phyloP scores from a whole-genome alignment of 2,797 vertebrate genomes.

The Enteromius treurensis region DNA sequence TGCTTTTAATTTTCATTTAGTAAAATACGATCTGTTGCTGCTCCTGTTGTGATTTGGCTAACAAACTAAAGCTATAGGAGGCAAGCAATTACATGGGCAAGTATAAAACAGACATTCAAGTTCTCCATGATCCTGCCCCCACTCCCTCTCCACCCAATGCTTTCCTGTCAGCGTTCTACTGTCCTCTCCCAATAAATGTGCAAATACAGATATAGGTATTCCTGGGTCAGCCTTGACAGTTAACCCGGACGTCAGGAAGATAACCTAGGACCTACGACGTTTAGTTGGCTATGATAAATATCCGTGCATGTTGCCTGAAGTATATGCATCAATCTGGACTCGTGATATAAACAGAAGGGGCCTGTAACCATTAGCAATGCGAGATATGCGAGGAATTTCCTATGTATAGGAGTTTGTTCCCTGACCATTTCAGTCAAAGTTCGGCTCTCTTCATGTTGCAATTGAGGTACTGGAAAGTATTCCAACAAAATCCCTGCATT shows the following conservation, averaged over 20 bases:
- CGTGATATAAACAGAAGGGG: neutral
- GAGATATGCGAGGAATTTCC: conserved; percentile 1
- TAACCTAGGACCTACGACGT: neutral
- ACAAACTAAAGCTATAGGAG: neutral
- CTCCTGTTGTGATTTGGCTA: conserved; percentile 3
- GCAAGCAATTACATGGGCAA: neutral
- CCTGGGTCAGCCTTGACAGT: neutral
- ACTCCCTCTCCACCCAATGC: too few relatives aligned
- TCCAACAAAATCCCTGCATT: neutral
- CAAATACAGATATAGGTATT: neutral
- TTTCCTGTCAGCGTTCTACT: too few relatives aligned
- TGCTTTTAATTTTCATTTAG: neutral
- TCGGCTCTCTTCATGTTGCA: neutral
- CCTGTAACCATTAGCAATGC: neutral
- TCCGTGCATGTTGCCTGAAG: neutral
- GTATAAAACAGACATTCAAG: neutral
- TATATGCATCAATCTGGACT: neutral
- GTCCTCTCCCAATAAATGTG: too few relatives aligned
- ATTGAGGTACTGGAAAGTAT: neutral
- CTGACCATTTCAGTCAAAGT: neutral
- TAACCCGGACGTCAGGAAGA: neutral
- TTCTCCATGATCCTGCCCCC: neutral
- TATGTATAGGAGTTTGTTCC: neutral
- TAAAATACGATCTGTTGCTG: neutral
- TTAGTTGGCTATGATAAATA: neutral